Evolutionary conservation across 2,797 vertebrate species (phyloP), one percentile per base, ranked within the genome.

Genomic region (Mionectes olivaceus): DNA sequence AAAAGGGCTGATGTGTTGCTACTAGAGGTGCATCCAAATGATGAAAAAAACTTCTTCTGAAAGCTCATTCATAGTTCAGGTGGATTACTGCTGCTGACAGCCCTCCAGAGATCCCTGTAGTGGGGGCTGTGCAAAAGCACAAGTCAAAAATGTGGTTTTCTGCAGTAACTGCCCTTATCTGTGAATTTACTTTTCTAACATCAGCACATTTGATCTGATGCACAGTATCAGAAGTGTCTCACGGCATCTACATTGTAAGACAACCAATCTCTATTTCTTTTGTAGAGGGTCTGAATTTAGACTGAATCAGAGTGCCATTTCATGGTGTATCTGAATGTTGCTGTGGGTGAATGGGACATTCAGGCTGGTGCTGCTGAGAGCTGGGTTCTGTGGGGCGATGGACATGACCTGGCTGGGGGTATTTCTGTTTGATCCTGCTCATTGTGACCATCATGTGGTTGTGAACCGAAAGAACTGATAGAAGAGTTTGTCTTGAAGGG

Each of bases 361-460:
- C 1, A 2, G 23, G n/a, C 52, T 60, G 52, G 5, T 0, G 9
- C 68, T 77, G 30, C 16, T 0, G 0, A 47, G 60, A 49, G 43
- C 37, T 17, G 64, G 41, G 11, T 53, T 39, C 61, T 1, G 0
- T 32, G 52, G 37, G 17, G 19, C 9, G 4, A 21, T 21, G 19
- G 25, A 22, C 1, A 2, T 55, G 39, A 60, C 30, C 33, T 59
- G 30, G 2, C 32, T 37, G 53, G 39, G 56, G 5, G 0, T 53
- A 14, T 30, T 80, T 79, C 33, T 9, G 12, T 49, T 63, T n/a
- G 5, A 87, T 75, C 18, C 53, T 23, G 14, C 57, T 63, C 0
- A 0, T 24, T 63, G 61, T 0, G 9, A 24, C 0, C 2, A 7
- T 47, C 19, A 6, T 0, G 2, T 2, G 2, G 41, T 77, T 57